Evolutionary conservation across 2,113 vertebrate species (phyloP), one percentile per base, ranked within the genome.

Genomic region (Brachyhypopomus occidentalis): DNA sequence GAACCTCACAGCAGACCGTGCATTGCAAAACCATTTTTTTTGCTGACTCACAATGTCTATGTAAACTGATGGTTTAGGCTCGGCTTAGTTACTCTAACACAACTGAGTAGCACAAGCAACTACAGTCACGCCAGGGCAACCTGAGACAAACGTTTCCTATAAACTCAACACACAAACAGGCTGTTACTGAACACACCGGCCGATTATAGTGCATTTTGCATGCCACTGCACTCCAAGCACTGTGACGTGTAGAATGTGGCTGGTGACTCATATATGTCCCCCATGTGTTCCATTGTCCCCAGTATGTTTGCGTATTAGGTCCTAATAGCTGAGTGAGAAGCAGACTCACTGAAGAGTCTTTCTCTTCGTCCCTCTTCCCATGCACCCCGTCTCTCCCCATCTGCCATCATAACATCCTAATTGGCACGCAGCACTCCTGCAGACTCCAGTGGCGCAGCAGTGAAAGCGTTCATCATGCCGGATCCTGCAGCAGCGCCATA

Each of bases 141-240:
- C 62, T 72, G 27, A n/a, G 67, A 55, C 56, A 79, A 79, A 72
- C 62, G 72, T 45, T 79, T 48, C 25, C 67, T 19, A 20, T 14
- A 58, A 19, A 36, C 45, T 52, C 45, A 14, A 52, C 45, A 52
- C 45, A 52, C 41, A 78, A 55, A 67, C n/a, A 63, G 45, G 45
- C 45, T 38, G 41, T 19, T 38, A 22, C 62, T 9, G 62, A 41
- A 11, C 48, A 78, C 76, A 78, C 63, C 63, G 30, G 63, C 36
- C 45, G 45, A 52, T 52, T 52, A 52, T 3, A 52, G 8, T 14
- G 45, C 12, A 11, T 14, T 2, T 78, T 8, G 76, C 25, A 22
- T 19, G 63, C 52, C 48, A 48, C 19, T 48, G 23, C 12, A 48
- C 20, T 75, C 52, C 22, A 4, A 41, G 36, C 34, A 19, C 7